These are phyloP conservation scores for Standfussiana lucernea DNA, from an alignment of 2,888 invertebrate species.

Conservation along the genomic window DNA sequence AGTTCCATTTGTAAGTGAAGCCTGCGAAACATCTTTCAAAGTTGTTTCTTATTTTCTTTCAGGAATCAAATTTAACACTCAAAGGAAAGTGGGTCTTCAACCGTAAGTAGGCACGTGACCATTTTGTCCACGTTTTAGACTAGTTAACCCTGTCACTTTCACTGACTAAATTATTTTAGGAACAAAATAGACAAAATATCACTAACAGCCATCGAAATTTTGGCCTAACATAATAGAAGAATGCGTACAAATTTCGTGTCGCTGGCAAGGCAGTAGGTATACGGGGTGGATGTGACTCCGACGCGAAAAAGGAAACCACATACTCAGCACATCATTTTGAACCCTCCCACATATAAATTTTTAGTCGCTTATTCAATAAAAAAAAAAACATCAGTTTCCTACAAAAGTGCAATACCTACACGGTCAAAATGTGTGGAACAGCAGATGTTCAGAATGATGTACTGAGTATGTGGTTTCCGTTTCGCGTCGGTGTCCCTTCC, in stretches of 20 bases:
- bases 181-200: neutral
- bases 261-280: too few species aligned
- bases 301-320: too few species aligned
- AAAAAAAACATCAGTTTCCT: too few species aligned
- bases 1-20: neutral
- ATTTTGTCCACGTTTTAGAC: neutral
- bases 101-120: neutral
- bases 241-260: neutral
- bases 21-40: slow-evolving; percentile 11
- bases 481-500: too few species aligned
- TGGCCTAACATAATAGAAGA: neutral
- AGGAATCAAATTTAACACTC: slow-evolving; percentile 3
- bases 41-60: slow-evolving; percentile 13
- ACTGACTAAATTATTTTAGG: neutral
- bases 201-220: neutral
- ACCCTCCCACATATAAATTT: too few species aligned
- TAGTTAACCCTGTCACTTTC: neutral
- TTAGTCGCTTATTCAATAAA: too few species aligned
- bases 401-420: too few species aligned
- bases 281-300: too few species aligned
- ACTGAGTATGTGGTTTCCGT: too few species aligned
- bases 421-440: too few species aligned
- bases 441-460: too few species aligned
- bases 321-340: too few species aligned
- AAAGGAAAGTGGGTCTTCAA: slow-evolving; percentile 13